Base-by-base conservation (phyloP, 2,888 invertebrate genomes). In the Auanema freiburgensis region DNA sequence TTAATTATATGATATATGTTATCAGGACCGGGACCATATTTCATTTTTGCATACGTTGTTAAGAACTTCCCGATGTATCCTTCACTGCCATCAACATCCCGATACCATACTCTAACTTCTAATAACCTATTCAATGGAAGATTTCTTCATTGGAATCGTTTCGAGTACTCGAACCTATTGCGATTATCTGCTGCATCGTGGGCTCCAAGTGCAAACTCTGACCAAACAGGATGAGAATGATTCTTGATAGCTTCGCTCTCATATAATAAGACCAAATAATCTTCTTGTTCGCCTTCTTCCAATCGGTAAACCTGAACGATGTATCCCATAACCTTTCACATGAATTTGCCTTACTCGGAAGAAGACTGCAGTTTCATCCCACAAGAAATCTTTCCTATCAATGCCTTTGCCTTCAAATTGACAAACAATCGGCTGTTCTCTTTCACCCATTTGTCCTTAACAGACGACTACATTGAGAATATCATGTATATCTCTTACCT, bases 311-410 rank as follows among this genome's bases (percentile, higher is more conserved):
- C 72, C 76, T 76, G 54, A 58, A 68, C 57, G 25, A 33, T 5
- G 33, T 8, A 8, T 33, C 8, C 8, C 33, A 33, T 5, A 33
- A 5, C 4, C 33, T 33, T 33, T 33, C 33, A 33, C n/a, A n/a
- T n/a, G 8, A 33, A 33, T 3, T 33, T 8, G 8, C 4, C 54
- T 53, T 5, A 74, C 76, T 54, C 76, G 57, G 59, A 76, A 76
- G 66, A 76, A 76, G 10, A 76, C 76, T 5, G 76, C 73, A n/a
- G 76, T 76, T 54, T 76, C 76, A 63, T 76, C 76, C 76, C 76
- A 76, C 2, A 76, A 43, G 51, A 76, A 69, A 55, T 76, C 76
- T 46, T 76, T 74, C 16, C 72, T 59, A 58, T 76, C 76, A 16
- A 76, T 41, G 6, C 68, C 67, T 53, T 70, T 73, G 52, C 76